Conservation (phyloP, 2,888 invertebrate species). For the Phengaris alcon region DNA sequence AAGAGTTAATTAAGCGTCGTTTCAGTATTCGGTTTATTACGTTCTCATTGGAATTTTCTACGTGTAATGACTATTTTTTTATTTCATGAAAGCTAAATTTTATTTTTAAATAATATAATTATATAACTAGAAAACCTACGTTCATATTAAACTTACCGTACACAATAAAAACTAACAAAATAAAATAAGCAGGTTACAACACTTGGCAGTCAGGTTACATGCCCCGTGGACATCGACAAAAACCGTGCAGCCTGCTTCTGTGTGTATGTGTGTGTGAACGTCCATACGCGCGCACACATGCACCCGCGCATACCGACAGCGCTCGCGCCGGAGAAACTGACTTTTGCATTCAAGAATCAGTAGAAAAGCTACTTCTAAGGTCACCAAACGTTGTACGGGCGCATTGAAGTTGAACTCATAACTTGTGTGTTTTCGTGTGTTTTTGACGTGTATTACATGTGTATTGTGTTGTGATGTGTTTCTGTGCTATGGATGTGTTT, state of each 20-base stretch:
- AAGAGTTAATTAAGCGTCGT: too few relatives aligned
- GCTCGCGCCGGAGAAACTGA: constrained; percentile 68
- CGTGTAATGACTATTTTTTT: too few relatives aligned
- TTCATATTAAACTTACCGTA: constrained; percentile 4
- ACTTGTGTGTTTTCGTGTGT: constrained; percentile 9
- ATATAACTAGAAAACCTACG: too few relatives aligned
- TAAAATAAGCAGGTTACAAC: constrained; percentile 52
- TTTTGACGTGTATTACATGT: neutral
- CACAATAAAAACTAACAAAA: neutral
- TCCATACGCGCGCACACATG: constrained; percentile 50
- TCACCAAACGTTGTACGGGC: constrained; percentile 72
- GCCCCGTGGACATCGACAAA: constrained; percentile 79
- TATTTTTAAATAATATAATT: too few relatives aligned
- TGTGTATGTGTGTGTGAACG: constrained; percentile 49
- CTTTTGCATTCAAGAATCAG: constrained; percentile 74
- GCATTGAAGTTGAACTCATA: constrained; percentile 35
- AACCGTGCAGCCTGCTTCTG: constrained; percentile 67
- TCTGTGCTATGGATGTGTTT: constrained; percentile 14
- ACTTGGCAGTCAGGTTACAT: constrained; percentile 61
- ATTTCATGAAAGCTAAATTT: too few relatives aligned
- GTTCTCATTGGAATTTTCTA: too few relatives aligned
- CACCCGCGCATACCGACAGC: constrained; percentile 65
- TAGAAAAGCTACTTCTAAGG: constrained; percentile 69
- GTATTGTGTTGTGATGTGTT: constrained; percentile 38
- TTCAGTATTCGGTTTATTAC: too few relatives aligned